A percentile compares a stretch with the other conserved stretches of the same genome.
These are phyloP conservation scores for Euglossa dilemma DNA, from an alignment of 1,140 invertebrate species.

Conservation along the genomic window DNA sequence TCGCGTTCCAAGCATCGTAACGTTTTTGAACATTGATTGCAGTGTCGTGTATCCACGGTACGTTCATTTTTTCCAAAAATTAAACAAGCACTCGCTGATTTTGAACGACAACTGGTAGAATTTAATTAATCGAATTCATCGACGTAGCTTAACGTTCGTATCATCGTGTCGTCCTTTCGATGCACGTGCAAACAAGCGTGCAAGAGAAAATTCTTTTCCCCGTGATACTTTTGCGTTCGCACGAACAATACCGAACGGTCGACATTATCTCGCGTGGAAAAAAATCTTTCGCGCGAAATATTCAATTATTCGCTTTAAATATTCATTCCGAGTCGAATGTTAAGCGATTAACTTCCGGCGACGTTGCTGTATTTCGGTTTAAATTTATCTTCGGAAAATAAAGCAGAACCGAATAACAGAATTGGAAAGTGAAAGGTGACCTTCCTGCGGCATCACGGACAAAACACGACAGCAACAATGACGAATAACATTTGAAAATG, in stretches of 20 bases:
- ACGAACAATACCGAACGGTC: background rate
- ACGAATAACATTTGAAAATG: background rate
- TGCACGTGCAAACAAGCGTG: background rate
- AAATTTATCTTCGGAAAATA: background rate
- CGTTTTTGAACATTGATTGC: background rate
- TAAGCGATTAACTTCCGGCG: background rate
- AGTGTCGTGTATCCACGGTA: background rate
- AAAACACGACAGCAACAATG: background rate
- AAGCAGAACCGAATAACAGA: slow-evolving; percentile 4
- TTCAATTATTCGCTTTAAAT: background rate
- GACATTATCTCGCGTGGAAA: background rate
- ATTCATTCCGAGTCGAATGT: background rate
- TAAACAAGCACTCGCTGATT: slow-evolving; percentile 12
- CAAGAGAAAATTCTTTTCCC: background rate
- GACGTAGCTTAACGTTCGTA: too few species aligned
- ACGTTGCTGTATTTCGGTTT: background rate
- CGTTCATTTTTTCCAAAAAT: background rate
- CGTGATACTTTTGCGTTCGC: background rate
- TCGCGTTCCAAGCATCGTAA: slow-evolving; percentile 12
- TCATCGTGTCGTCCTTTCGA: background rate
- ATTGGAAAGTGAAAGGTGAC: slow-evolving; percentile 40
- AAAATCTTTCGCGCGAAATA: background rate
- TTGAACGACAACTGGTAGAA: background rate
- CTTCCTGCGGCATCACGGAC: background rate
- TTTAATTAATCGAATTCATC: background rate